phyloP scores from a whole-genome alignment of 2,113 vertebrate species.

The Pseudorhombus dupliciocellatus region DNA sequence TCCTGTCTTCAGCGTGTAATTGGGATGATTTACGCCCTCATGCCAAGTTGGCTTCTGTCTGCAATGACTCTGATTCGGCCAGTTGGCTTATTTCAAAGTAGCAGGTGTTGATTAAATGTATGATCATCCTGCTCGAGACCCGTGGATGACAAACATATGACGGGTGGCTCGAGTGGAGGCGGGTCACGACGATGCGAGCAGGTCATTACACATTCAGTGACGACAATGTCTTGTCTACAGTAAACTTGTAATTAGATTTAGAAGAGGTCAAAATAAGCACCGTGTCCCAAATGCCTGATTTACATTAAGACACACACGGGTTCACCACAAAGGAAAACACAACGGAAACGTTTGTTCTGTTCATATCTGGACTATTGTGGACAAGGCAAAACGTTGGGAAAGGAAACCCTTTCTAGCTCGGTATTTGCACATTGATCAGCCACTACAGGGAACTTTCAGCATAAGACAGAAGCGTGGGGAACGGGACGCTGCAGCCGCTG shows the following conservation, averaged over 20 bases:
- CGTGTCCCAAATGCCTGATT: too few species aligned
- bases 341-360: not conserved
- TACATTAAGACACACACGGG: too few species aligned
- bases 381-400: not conserved
- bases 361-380: not conserved
- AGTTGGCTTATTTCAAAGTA: slow-evolving; percentile 66
- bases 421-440: slow-evolving; percentile 2
- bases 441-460: not conserved
- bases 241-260: too few species aligned
- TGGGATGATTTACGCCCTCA: slow-evolving; percentile 68
- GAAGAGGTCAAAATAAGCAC: too few species aligned
- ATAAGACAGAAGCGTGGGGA: not conserved
- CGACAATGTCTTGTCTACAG: not conserved
- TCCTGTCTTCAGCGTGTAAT: slow-evolving; percentile 72
- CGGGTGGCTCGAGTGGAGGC: slow-evolving; percentile 2
- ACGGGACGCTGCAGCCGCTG: slow-evolving; percentile 22
- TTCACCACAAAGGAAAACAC: too few species aligned
- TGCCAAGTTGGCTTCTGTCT: slow-evolving; percentile 69
- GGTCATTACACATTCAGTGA: not conserved
- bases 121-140: slow-evolving; percentile 32
- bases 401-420: not conserved
- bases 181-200: slow-evolving; percentile 19
- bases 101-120: slow-evolving; percentile 74
- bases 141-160: slow-evolving; percentile 47
- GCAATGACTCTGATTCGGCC: slow-evolving; percentile 61